Percentiles rank a stretch among this genome's conserved stretches.
phyloP scores from a whole-genome alignment of 2,888 invertebrate species.

The Catocala fraxini region DNA sequence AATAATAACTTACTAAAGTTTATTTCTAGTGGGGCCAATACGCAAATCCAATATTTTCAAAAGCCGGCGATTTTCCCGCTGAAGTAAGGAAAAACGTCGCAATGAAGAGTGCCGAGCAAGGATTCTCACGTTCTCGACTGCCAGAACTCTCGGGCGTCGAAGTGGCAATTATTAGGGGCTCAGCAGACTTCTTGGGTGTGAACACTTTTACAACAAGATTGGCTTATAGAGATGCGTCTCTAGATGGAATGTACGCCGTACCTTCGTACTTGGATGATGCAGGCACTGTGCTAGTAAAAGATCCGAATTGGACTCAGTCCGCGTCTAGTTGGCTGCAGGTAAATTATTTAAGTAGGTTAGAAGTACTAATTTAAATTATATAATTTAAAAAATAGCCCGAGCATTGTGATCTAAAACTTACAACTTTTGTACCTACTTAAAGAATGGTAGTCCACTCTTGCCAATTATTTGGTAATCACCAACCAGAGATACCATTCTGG shows the following conservation, averaged over 20 bases:
- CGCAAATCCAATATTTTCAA: slow-evolving; percentile 82
- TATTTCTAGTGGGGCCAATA: slow-evolving; percentile 76
- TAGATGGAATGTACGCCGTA: slow-evolving; percentile 69
- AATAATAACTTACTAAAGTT: not conserved
- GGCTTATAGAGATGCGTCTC: slow-evolving; percentile 70
- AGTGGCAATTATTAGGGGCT: slow-evolving; percentile 86
- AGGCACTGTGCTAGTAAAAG: slow-evolving; percentile 64
- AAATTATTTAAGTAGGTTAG: not conserved
- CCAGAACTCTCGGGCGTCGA: slow-evolving; percentile 87
- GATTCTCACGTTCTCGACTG: slow-evolving; percentile 85
- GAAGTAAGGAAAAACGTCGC: slow-evolving; percentile 86
- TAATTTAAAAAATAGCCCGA: too few relatives aligned
- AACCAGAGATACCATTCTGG: too few relatives aligned
- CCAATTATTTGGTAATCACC: too few relatives aligned
- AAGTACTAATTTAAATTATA: too few relatives aligned
- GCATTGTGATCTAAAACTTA: too few relatives aligned
- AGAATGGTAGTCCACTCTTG: too few relatives aligned
- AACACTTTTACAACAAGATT: slow-evolving; percentile 88
- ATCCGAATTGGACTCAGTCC: slow-evolving; percentile 67
- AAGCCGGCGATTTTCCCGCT: slow-evolving; percentile 88
- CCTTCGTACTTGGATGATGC: slow-evolving; percentile 77
- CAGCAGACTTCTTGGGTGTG: slow-evolving; percentile 90
- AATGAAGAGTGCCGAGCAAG: slow-evolving; percentile 86
- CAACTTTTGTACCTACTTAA: too few relatives aligned
- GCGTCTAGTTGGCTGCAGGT: slow-evolving; percentile 72